These are phyloP conservation scores for Brachionus plicatilis DNA, from an alignment of 1,140 invertebrate species.

Conservation along the genomic window DNA sequence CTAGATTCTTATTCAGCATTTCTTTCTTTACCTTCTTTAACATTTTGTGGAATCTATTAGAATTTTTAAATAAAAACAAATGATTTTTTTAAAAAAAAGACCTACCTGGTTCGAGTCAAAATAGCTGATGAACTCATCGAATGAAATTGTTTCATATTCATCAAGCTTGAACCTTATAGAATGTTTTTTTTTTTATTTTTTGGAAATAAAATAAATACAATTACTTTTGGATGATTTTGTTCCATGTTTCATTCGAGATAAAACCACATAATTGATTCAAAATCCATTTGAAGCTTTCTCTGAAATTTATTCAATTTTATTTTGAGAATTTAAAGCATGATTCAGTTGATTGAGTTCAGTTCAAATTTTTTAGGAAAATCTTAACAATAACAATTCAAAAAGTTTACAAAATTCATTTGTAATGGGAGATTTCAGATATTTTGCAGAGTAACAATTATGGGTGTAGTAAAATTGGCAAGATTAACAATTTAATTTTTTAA, in stretches of 20 bases:
- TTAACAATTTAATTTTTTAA: too few relatives aligned
- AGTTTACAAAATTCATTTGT: too few relatives aligned
- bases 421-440: too few relatives aligned
- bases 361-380: too few relatives aligned
- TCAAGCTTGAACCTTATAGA: constrained; percentile 6
- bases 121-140: constrained; percentile 21
- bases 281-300: constrained; percentile 22
- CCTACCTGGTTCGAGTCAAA: not conserved
- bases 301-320: not conserved
- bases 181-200: too few relatives aligned
- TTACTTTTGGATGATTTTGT: constrained; percentile 19
- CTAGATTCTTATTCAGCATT: not conserved
- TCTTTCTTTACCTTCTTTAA: constrained; percentile 26
- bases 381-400: too few relatives aligned
- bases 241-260: constrained; percentile 21
- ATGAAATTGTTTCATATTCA: not conserved
- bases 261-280: constrained; percentile 31
- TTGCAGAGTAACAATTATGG: too few relatives aligned
- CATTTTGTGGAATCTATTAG: not conserved
- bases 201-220: not conserved
- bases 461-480: too few relatives aligned
- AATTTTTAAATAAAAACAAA: not conserved
- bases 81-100: not conserved
- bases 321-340: not conserved
- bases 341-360: too few relatives aligned